Evolutionary conservation across 1,140 invertebrate species (phyloP), one percentile per base, ranked within the genome.

Genomic region (Stegodyphus mimosarum): DNA sequence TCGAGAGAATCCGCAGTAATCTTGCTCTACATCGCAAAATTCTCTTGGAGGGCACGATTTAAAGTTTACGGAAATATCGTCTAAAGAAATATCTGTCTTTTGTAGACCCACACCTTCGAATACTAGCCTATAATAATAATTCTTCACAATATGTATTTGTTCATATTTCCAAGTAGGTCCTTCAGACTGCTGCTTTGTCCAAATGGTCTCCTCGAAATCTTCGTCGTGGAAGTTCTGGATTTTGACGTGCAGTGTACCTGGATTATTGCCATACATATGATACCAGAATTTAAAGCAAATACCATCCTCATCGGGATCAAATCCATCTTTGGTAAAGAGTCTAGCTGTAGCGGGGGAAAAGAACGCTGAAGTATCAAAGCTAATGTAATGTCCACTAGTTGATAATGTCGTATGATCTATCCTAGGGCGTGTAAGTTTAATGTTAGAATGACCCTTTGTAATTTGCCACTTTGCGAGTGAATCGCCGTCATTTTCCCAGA

Each of bases 151-250:
- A 55, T 74, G 51, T 15, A 87, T 63, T 74, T 83, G 74, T 53
- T 86, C 70, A 63, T 88, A 84, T 33, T 72, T 80, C 87, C 87
- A 88, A 15, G 76, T 76, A 9, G 85, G 87, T n/a, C 87, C 87
- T 75, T 75, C 69, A 7, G 83, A 87, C 51, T 76, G 81, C 49
- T 49, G 50, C 72, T 48, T 63, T 6, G 50, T 50, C 87, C 87
- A 87, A 11, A 70, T n/a, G 4, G 67, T 79, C 72, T 86, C 83
- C 6, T 17, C 7, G 11, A 71, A 78, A 9, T 86, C 83, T n/a
- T 84, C 73, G n/a, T 77, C 69, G 55, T 78, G 66, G n/a, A 86
- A 86, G 15, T 86, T 33, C 53, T 72, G 74, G 7, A 53, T 55
- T 71, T 71, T 77, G 11, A 86, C 7, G 18, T 78, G 72, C 53